Evolutionary conservation across 2,797 vertebrate genomes (phyloP), one percentile per base, ranked within the genome.

Genomic region (Pogoniulus pusillus): DNA sequence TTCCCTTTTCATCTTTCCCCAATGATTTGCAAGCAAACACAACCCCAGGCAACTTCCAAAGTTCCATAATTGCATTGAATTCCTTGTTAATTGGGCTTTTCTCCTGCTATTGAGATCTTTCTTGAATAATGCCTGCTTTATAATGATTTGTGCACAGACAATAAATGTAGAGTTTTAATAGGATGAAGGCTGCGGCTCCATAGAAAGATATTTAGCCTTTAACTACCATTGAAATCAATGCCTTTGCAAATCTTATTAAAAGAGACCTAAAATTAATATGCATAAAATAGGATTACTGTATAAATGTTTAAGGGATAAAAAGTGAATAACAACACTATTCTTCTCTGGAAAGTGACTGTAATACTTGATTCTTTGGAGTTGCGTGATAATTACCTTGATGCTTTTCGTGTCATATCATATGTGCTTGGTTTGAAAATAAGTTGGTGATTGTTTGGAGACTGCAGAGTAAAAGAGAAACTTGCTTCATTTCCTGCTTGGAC

Each of bases 71-170:
- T 90, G 57, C 63, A 19, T 26, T 65, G 75, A 90, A 91, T 95
- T 93, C 76, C 73, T 92, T 83, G 73, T 96, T 94, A 95, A 94
- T 92, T 94, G 59, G 82, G 26, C 55, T 93, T 93, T 94, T 90
- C 74, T 90, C 73, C 73, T 87, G 70, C 79, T 73, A 41, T 73
- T 83, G 80, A 85, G 57, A 43, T 75, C 39, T 73, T 91, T 74
- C 79, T 85, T 87, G 76, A 82, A 76, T 82, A 85, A 87, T 81
- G 63, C 49, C 39, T 66, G 49, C 39, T 83, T 87, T 75, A 70
- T 83, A 89, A 75, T 76, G 39, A 78, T 73, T 87, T 94, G 70
- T 83, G 76, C 82, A 75, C 69, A 87, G 66, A 87, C 76, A 92
- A 70, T 87, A 93, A 87, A 78, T 85, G 39, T 85, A 63, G 69